Evolutionary conservation across 2,113 vertebrate species (phyloP).

Genomic region (Octodon degus): DNA sequence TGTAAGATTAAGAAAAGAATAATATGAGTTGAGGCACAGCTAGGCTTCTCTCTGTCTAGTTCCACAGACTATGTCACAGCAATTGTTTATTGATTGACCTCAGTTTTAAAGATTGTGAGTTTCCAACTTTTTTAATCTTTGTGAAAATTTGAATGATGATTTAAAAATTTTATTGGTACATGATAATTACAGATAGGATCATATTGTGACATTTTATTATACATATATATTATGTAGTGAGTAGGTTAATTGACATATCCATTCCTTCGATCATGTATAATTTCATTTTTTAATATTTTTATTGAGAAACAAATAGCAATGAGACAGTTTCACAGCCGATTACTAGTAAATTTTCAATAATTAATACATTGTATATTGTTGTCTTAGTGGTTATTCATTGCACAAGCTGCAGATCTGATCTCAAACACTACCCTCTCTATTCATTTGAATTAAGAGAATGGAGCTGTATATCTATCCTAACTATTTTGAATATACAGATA

Average conservation of each 20-base stretch:
- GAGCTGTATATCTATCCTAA: too few relatives aligned
- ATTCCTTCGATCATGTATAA: background rate
- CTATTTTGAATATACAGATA: too few relatives aligned
- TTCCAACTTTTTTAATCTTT: background rate
- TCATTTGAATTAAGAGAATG: too few relatives aligned
- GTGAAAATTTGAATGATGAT: background rate
- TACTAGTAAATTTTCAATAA: too few relatives aligned
- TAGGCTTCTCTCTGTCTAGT: background rate
- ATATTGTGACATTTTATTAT: background rate
- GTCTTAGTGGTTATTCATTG: too few relatives aligned
- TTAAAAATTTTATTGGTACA: background rate
- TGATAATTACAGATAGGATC: background rate
- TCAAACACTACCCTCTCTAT: too few relatives aligned
- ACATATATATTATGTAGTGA: too few relatives aligned
- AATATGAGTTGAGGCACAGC: background rate
- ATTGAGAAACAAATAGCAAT: too few relatives aligned
- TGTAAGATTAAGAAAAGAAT: background rate
- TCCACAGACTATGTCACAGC: background rate
- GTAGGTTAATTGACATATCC: background rate
- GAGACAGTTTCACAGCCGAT: too few relatives aligned
- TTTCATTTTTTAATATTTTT: background rate
- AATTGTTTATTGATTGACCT: background rate
- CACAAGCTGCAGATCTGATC: too few relatives aligned
- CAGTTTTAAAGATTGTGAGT: background rate
- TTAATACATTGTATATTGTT: too few relatives aligned